Percentiles rank a stretch among this genome's conserved stretches.
phyloP scores from a whole-genome alignment of 2,797 vertebrate genomes.

The Sitta carolinensis region DNA sequence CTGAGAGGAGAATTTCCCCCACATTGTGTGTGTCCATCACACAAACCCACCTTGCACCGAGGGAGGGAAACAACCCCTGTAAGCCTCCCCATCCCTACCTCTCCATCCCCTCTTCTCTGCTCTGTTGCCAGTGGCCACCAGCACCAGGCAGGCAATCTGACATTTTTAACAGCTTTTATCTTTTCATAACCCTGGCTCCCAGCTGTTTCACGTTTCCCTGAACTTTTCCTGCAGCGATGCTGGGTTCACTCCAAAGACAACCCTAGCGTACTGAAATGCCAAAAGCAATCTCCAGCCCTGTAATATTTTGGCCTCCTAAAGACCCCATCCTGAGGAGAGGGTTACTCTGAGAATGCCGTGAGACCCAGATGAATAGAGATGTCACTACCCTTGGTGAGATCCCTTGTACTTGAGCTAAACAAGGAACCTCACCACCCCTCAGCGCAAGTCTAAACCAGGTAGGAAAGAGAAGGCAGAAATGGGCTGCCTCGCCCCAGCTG shows the following conservation, averaged over 20 bases:
- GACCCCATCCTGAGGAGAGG: background rate
- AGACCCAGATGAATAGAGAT: conserved; percentile 19
- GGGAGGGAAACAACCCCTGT: background rate
- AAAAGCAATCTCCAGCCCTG: conserved; percentile 19
- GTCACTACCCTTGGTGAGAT: background rate
- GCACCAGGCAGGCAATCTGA: background rate
- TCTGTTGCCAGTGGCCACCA: background rate
- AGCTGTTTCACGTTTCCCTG: background rate
- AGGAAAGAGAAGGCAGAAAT: background rate
- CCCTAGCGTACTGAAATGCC: background rate
- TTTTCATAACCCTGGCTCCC: background rate
- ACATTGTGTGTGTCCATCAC: background rate
- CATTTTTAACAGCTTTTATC: conserved; percentile 39
- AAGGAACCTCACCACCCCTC: background rate
- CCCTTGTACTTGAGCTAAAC: background rate
- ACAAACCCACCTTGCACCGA: background rate
- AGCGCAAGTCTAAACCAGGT: background rate
- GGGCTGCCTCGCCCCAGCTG: background rate
- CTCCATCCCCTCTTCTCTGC: background rate
- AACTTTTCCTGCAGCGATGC: background rate
- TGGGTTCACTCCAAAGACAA: background rate
- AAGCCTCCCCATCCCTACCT: background rate
- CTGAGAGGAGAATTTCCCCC: conserved; percentile 54
- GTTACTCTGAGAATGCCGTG: background rate
- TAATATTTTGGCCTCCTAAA: conserved; percentile 11